phyloP scores from a whole-genome alignment of 2,113 vertebrate species.

The Oenanthe melanoleuca region DNA sequence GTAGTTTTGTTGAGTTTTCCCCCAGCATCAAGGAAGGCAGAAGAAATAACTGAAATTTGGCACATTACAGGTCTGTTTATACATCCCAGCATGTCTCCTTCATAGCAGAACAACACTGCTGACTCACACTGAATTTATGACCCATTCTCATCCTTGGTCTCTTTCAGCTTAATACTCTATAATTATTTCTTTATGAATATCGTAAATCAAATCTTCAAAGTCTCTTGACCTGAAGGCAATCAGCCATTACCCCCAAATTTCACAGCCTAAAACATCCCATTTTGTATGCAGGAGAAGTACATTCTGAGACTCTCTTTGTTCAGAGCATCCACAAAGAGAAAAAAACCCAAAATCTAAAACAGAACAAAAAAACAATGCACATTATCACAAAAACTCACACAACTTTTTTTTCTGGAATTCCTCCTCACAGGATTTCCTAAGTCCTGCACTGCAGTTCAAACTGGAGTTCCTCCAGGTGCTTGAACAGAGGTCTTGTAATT shows the following conservation, averaged over 20 bases:
- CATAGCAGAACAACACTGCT: not conserved
- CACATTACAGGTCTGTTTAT: not conserved
- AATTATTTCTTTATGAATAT: slow-evolving; percentile 16
- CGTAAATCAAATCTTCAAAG: not conserved
- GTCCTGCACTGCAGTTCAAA: not conserved
- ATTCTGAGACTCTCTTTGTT: not conserved
- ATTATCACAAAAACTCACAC: not conserved
- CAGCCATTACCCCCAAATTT: not conserved
- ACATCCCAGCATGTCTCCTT: not conserved
- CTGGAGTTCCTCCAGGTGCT: not conserved
- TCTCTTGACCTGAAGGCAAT: not conserved
- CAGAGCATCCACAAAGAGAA: not conserved
- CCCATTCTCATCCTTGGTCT: not conserved
- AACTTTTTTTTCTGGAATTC: not conserved
- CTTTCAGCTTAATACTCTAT: not conserved
- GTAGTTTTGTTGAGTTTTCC: not conserved
- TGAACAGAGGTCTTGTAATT: not conserved
- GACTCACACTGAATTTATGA: not conserved
- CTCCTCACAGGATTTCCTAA: not conserved
- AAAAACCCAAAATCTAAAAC: not conserved
- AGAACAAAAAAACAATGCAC: not conserved
- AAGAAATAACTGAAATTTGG: not conserved
- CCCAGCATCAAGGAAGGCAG: not conserved
- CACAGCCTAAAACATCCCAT: not conserved
- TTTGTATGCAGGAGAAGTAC: not conserved